Conservation (phyloP, 2,888 invertebrate species). For the Notocelia uddmanniana region DNA sequence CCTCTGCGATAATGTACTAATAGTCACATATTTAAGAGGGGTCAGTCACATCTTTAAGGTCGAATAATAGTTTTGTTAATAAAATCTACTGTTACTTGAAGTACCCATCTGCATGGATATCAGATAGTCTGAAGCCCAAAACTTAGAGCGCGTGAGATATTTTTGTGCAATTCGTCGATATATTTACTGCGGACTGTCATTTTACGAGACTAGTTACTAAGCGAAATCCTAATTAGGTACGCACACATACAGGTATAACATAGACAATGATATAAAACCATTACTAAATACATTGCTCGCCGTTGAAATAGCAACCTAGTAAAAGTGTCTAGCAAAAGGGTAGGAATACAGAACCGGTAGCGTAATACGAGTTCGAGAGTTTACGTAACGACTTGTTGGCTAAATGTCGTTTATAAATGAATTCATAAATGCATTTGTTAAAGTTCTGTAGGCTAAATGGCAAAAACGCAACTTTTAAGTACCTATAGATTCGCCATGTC, state of each 20-base stretch:
- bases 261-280: not conserved
- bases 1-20: no score
- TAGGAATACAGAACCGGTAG: constrained; percentile 40
- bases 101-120: no score
- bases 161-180: no score
- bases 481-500: no score
- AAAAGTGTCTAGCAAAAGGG: constrained; percentile 16
- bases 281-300: constrained; percentile 7
- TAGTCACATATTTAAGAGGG: no score
- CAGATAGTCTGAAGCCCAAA: no score
- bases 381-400: constrained; percentile 31
- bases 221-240: not conserved
- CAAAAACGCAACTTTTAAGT: no score
- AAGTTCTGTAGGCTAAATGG: no score
- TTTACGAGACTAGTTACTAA: not conserved
- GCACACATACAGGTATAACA: not conserved
- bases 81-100: no score
- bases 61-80: no score
- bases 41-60: no score
- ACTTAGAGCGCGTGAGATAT: no score
- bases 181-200: not conserved
- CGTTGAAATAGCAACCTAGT: not conserved
- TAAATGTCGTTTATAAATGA: not conserved
- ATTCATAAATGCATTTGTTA: not conserved
- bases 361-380: constrained; percentile 29